Percentiles rank a stretch among this genome's conserved stretches.
These are phyloP conservation scores for Pipistrellus kuhlii DNA, from an alignment of 2,797 vertebrate species.

Conservation along the genomic window DNA sequence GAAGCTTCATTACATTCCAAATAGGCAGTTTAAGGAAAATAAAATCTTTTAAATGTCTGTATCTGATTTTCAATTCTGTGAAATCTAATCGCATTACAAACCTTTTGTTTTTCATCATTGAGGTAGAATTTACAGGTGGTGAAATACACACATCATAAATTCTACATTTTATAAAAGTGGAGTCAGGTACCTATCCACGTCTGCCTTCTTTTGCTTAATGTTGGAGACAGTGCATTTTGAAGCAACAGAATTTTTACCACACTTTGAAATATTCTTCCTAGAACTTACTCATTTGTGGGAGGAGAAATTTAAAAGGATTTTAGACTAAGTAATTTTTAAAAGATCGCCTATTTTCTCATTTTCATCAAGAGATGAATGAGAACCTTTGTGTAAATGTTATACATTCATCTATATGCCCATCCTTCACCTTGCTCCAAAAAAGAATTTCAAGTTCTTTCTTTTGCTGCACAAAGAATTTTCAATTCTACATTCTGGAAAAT, in stretches of 20 bases:
- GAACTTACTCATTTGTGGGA: conserved; percentile 42
- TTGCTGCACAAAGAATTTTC: background rate
- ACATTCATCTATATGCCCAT: background rate
- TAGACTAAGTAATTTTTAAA: background rate
- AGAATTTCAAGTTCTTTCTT: conserved; percentile 15
- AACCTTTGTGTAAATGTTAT: background rate
- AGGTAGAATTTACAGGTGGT: conserved; percentile 6
- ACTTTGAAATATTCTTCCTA: conserved; percentile 56
- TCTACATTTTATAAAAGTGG: background rate
- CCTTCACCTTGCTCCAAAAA: conserved; percentile 6
- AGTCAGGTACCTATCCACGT: background rate
- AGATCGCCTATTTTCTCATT: background rate
- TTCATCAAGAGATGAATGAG: conserved; percentile 27
- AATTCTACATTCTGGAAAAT: conserved; percentile 29
- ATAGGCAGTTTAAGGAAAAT: conserved; percentile 59
- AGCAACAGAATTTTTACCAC: conserved; percentile 47
- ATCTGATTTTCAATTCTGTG: conserved; percentile 37
- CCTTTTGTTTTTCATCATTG: conserved; percentile 36
- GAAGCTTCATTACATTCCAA: conserved; percentile 47
- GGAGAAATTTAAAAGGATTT: conserved; percentile 27
- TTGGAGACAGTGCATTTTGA: background rate
- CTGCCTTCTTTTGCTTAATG: background rate
- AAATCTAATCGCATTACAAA: background rate
- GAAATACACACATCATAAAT: background rate
- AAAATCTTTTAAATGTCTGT: conserved; percentile 39